Base-by-base conservation (phyloP, 2,797 vertebrate genomes). In the Anisognathus igniventris region DNA sequence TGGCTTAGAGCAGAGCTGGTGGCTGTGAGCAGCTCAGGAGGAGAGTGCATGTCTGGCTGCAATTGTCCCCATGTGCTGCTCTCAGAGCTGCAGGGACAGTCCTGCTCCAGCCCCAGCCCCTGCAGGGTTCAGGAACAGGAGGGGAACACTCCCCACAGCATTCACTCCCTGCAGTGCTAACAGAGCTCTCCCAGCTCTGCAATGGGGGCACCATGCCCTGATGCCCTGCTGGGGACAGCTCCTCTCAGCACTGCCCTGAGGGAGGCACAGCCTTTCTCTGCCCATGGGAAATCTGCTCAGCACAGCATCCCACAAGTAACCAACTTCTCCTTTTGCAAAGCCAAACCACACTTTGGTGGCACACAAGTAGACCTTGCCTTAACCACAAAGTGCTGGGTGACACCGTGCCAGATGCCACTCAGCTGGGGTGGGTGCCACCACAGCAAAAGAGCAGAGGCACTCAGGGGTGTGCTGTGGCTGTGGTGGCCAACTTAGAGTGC, bases 401-500 rank as follows among this genome's bases (percentile, higher is more conserved):
- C 1, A 1, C 53, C 1, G 10, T 50, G 42, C 48, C 61, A 25
- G 19, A 16, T 50, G 44, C 56, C 39, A 44, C 71, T 48, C 40
- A 39, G 24, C 65, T 25, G 30, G 22, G n/a, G 42, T 0, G 3
- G 28, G 42, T n/a, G 47, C 31, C 15, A 31, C 27, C 47, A 10
- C 45, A 79, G 68, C 33, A 37, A 47, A 56, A 64, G 39, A 40
- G 56, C 27, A 57, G 67, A 60, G 50, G 39, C 35, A 21, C 27
- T 33, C 31, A 22, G 23, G 25, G 14, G 14, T 22, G 24, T 10
- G 13, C 37, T 51, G 13, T 44, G 35, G 35, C 40, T 70, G 14
- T 18, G 7, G 25, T 22, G 7, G 5, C 1, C 56, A 58, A 5
- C 30, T 50, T 42, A 7, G 23, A 0, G 0, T 2, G 20, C 15